Evolutionary conservation across 2,888 invertebrate genomes (phyloP).

Genomic region (Pandemis cinnamomeana): DNA sequence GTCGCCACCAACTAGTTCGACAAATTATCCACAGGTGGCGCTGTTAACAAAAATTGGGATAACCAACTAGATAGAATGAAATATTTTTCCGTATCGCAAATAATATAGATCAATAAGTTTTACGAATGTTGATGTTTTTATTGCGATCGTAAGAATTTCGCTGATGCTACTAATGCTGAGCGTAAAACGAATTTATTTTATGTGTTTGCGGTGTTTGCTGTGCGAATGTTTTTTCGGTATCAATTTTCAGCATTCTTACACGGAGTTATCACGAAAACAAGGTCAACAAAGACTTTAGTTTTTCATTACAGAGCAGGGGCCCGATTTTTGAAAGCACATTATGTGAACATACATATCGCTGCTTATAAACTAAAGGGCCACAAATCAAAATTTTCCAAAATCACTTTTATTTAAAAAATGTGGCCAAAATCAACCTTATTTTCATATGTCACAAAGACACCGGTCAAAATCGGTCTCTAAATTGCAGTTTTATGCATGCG

Average conservation of each 20-base stretch:
- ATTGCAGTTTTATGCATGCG: too few species aligned
- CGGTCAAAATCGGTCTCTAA: too few species aligned
- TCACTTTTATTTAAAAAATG: too few species aligned
- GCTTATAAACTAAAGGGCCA: too few species aligned
- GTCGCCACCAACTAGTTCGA: slow-evolving; percentile 14
- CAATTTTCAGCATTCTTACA: neutral
- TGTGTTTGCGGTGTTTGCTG: slow-evolving; percentile 7
- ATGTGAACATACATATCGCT: too few species aligned
- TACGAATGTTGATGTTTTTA: slow-evolving; percentile 21
- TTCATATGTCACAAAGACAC: too few species aligned
- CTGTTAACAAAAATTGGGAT: neutral
- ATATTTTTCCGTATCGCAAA: neutral
- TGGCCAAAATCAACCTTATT: too few species aligned
- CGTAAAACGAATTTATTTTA: slow-evolving; percentile 19
- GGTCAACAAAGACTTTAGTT: neutral
- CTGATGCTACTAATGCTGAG: slow-evolving; percentile 11
- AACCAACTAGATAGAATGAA: neutral
- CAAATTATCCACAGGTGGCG: slow-evolving; percentile 18
- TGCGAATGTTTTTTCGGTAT: neutral
- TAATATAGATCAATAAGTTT: slow-evolving; percentile 14
- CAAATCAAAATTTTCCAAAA: too few species aligned
- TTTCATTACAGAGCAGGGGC: neutral
- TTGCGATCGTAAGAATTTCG: slow-evolving; percentile 15
- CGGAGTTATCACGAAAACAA: neutral
- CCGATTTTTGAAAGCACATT: neutral